Conservation (phyloP, 2,888 invertebrate genomes). For the Drosophila leonis region DNA sequence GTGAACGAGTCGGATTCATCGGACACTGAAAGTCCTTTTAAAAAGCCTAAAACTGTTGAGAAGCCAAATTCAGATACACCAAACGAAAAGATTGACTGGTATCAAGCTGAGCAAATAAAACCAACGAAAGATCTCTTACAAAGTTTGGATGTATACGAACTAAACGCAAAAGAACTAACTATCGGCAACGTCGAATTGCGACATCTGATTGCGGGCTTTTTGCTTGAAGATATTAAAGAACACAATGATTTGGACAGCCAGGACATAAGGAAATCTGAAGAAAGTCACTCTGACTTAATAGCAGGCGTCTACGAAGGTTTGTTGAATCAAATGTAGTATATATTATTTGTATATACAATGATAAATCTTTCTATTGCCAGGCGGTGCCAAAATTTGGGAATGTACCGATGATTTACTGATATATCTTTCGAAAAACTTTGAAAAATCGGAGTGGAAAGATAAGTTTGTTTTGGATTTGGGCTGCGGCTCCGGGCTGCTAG, state of each 20-base stretch:
- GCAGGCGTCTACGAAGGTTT: conserved; percentile 92
- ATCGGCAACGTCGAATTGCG: conserved; percentile 59
- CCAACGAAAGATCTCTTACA: conserved; percentile 56
- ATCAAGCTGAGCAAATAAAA: conserved; percentile 72
- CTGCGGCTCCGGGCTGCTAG: conserved; percentile 95
- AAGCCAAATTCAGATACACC: not conserved
- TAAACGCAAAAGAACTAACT: conserved; percentile 69
- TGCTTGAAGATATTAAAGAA: conserved; percentile 74
- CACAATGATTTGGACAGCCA: conserved; percentile 64
- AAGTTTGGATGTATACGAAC: conserved; percentile 76
- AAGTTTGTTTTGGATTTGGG: conserved; percentile 94
- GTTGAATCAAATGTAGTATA: not conserved
- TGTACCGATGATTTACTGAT: conserved; percentile 93
- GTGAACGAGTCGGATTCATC: conserved; percentile 58
- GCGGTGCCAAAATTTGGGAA: conserved; percentile 98
- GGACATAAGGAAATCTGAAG: conserved; percentile 86
- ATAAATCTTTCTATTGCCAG: conserved; percentile 85
- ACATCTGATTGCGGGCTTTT: conserved; percentile 75
- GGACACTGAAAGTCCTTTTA: conserved; percentile 45
- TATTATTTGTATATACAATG: not conserved
- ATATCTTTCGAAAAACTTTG: conserved; percentile 87
- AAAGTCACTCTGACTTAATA: conserved; percentile 90
- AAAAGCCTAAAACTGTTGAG: conserved; percentile 24
- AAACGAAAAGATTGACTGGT: conserved; percentile 58
- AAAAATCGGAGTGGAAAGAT: conserved; percentile 84